Percentiles rank a stretch among this genome's conserved stretches.
phyloP scores from a whole-genome alignment of 2,113 vertebrate genomes.

The Ammospiza caudacuta region DNA sequence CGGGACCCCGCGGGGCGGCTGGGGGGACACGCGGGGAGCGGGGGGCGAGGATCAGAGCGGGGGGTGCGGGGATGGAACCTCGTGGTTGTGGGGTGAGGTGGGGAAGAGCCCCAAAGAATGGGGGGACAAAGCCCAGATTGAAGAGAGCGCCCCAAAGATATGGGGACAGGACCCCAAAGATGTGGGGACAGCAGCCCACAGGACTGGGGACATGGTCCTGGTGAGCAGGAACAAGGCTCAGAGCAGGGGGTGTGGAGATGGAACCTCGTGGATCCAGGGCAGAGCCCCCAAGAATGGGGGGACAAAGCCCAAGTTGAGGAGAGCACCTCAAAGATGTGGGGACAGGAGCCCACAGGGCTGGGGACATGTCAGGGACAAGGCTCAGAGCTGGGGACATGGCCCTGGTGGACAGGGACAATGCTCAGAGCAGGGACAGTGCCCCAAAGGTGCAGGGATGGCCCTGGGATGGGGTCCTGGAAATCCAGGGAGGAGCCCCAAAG shows the following conservation, averaged over 20 bases:
- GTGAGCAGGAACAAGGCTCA: too few species aligned
- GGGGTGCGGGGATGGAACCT: not conserved
- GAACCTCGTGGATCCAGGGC: too few species aligned
- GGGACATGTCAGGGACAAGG: accelerated
- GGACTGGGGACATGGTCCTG: not conserved
- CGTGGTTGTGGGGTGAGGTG: not conserved
- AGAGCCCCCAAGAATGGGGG: too few species aligned
- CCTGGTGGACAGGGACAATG: too few species aligned
- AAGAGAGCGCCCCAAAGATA: too few species aligned
- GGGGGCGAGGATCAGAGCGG: accelerated
- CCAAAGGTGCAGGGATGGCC: not conserved
- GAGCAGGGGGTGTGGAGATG: not conserved
- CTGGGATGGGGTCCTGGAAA: too few species aligned
- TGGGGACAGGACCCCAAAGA: not conserved
- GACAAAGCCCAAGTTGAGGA: not conserved
- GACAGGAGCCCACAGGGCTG: not conserved
- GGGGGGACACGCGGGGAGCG: not conserved
- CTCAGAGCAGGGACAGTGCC: not conserved
- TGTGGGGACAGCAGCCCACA: too few species aligned
- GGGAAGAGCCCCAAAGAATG: accelerated
- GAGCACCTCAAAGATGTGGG: not conserved
- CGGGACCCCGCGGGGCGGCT: not conserved
- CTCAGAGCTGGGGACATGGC: not conserved
- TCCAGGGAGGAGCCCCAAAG: not conserved
- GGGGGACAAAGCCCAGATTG: accelerated